phyloP scores from a whole-genome alignment of 2,797 vertebrate species.

The Arrhamphus sclerolepis region DNA sequence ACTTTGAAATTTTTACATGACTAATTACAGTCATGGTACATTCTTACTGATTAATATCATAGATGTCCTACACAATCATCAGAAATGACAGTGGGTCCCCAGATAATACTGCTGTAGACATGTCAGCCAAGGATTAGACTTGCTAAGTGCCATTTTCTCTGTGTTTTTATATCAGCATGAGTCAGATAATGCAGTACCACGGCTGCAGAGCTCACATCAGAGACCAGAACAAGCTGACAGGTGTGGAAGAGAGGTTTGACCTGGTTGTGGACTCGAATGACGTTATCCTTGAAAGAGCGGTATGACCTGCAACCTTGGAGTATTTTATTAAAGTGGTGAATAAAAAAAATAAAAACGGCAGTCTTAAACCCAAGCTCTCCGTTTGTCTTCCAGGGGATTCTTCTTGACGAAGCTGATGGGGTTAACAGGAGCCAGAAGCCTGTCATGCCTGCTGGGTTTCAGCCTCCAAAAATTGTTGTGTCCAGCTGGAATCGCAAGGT shows the following conservation, averaged over 20 bases:
- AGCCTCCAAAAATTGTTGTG: conserved; percentile 90
- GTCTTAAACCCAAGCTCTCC: not conserved
- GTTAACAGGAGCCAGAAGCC: conserved; percentile 91
- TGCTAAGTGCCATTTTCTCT: not conserved
- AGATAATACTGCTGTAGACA: not conserved
- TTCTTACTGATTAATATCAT: too few relatives aligned
- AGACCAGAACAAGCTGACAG: conserved; percentile 85
- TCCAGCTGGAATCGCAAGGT: conserved; percentile 99
- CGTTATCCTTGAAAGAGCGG: conserved; percentile 93
- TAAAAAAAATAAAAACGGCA: not conserved
- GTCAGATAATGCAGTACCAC: conserved; percentile 92
- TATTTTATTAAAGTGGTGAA: not conserved
- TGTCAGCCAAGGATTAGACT: not conserved
- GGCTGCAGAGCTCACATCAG: conserved; percentile 88
- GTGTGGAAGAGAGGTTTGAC: conserved; percentile 93
- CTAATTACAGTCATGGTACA: too few relatives aligned
- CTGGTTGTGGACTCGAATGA: conserved; percentile 95
- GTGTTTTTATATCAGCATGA: conserved; percentile 85
- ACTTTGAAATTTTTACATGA: not conserved
- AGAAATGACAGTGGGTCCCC: not conserved
- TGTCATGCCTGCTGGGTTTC: conserved; percentile 89
- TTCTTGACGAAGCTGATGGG: conserved; percentile 93
- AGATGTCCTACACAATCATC: too few relatives aligned
- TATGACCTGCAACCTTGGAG: conserved; percentile 62
- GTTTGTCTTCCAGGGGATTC: conserved; percentile 84